Evolutionary conservation across 64 coral and sea anemone genomes (phyloP), one percentile per base, ranked within the genome.

Genomic region (Montipora sp.): DNA sequence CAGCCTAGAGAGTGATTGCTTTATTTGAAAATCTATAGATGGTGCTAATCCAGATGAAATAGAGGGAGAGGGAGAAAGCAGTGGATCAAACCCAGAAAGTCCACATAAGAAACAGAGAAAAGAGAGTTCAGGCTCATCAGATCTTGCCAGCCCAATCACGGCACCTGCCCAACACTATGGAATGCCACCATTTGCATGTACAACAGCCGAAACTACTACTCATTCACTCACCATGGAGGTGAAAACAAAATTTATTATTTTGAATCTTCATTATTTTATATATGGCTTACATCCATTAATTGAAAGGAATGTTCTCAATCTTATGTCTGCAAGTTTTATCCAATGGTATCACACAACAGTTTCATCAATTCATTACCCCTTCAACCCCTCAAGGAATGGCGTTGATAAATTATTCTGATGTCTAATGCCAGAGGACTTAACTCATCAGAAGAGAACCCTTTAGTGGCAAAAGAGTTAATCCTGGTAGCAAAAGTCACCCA

Each of bases 51-150:
- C 77, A 44, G 92, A 97, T 78, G 95, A 97, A 48, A 90, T 97
- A 77, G 92, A 97, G 12, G 92, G 83, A 24, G 95, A 97, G 83
- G 92, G 88, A 45, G 95, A 94, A 67, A 92, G 93, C 46, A 76
- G 88, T 73, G 93, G 95, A 12, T 94, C 95, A 20, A 86, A 85
- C 49, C 90, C 95, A 15, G 92, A 88, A 48, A 97, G 92, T 88
- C 92, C 95, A 19, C 94, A 91, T 8, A 83, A 93, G 71, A 97
- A 97, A 63, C 82, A 87, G 75, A 88, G 95, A 89, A 97, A 94
- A 51, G 95, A 94, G 58, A 93, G 90, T 24, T 93, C 91, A 23
- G 94, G 95, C 51, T 94, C 95, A 43, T 97, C 95, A n/a, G 95
- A 97, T 87, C 77, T 97, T 1, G 95, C 92, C 61, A 97, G 95